Base-by-base conservation (phyloP, 2,888 invertebrate genomes). In the Torymus auratus region DNA sequence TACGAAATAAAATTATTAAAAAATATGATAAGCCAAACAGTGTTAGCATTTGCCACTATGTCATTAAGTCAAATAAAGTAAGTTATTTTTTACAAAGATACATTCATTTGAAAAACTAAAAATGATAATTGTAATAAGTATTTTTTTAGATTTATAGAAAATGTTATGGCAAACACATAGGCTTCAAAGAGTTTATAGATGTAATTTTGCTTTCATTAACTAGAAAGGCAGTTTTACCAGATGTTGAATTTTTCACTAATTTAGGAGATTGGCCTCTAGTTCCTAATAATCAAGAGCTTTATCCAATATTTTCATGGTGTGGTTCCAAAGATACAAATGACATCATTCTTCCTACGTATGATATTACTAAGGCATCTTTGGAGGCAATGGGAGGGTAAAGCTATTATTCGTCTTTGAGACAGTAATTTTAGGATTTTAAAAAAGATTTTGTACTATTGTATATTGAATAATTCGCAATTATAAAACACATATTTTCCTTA, bases 151-250 rank as follows among this genome's bases (percentile, higher is more conserved):
- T 98, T 85, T 95, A 96, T 90, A 93, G 98, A 85, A 94, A 95
- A 86, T 99, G 98, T 88, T 97, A 97, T 91, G 99, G 99, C 14
- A 95, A 98, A 90, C 96, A 99, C 92, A 95, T 97, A 13, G 99
- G 97, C 0, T 99, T 99, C 90, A 97, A 97, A 90, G 97, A 97
- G 94, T 99, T 99, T 91, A 94, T 96, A 91, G 99, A 99, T 91
- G 94, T 95, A 64, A 95, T 97, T 80, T 91, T 99, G 50, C 90
- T 96, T 65, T 98, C 97, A 0, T 89, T 99, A 69, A 91, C 94
- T 14, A 93, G 98, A 84, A 97, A 97, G 93, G 94, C 95, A 23
- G 86, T 91, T 23, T 90, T 99, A 74, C 98, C 98, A 4, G 96
- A 99, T 91, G 92, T 96, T 86, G 98, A 99, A 91, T 94, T 99